phyloP scores from a whole-genome alignment of 2,888 invertebrate species.

The Itoplectis maculator region DNA sequence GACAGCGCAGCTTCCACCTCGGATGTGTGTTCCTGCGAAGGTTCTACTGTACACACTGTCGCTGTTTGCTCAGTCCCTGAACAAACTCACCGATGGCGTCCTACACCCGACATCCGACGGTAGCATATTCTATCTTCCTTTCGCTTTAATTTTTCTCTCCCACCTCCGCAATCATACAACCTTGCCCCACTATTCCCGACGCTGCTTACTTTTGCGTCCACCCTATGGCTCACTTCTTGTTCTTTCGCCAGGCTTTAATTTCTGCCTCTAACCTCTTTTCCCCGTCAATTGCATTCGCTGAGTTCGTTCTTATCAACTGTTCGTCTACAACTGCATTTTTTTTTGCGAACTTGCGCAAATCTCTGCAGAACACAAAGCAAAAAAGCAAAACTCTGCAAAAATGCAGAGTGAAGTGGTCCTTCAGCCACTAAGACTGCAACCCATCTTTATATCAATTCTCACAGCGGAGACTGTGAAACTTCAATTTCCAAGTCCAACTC shows the following conservation, averaged over 20 bases:
- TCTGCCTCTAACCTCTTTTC: background rate
- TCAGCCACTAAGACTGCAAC: background rate
- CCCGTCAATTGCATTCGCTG: conserved; percentile 16
- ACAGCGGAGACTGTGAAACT: conserved; percentile 23
- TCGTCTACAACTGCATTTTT: no score
- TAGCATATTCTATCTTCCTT: conserved; percentile 25
- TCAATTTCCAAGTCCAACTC: conserved; percentile 15
- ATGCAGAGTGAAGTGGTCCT: background rate
- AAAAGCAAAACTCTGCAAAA: no score
- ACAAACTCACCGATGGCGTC: conserved; percentile 51
- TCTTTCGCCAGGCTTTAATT: background rate
- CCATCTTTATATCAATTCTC: conserved; percentile 6
- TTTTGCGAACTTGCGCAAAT: conserved; percentile 11
- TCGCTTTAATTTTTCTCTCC: conserved; percentile 25
- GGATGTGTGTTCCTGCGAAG: conserved; percentile 57
- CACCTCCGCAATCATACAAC: background rate
- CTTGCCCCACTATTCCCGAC: background rate
- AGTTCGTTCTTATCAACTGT: background rate
- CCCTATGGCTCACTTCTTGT: conserved; percentile 26
- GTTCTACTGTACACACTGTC: conserved; percentile 52
- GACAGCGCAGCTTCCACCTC: conserved; percentile 40
- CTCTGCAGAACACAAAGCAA: conserved; percentile 9
- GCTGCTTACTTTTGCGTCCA: conserved; percentile 12
- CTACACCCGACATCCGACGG: conserved; percentile 29
- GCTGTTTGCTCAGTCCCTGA: conserved; percentile 60